Conservation (phyloP, 2,888 invertebrate genomes). For the Drosophila anomelani region DNA sequence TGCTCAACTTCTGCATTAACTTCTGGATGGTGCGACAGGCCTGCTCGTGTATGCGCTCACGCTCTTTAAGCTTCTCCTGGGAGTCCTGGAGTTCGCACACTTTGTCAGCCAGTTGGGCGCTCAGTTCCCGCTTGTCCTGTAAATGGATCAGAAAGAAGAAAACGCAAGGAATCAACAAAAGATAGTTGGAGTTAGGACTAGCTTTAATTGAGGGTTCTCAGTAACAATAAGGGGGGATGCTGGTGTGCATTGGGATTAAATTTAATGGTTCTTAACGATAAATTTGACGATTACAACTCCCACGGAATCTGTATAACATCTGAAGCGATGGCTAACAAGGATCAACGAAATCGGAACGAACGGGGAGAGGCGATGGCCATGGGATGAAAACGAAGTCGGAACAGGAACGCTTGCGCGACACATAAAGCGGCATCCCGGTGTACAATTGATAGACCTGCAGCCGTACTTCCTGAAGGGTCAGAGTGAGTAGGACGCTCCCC, state of each 20-base stretch:
- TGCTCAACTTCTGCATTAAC: constrained; percentile 78
- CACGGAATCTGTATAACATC: constrained; percentile 8
- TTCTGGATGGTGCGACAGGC: constrained; percentile 82
- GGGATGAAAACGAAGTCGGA: background rate
- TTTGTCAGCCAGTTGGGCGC: constrained; percentile 80
- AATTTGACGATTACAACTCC: constrained; percentile 28
- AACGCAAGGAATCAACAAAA: constrained; percentile 5
- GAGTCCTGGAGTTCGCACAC: constrained; percentile 81
- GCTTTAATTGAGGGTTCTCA: constrained; percentile 13
- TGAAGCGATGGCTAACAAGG: constrained; percentile 7
- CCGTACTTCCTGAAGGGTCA: constrained; percentile 12
- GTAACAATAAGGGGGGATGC: constrained; percentile 15
- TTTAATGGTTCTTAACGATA: constrained; percentile 33
- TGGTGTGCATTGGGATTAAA: background rate
- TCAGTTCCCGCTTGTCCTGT: constrained; percentile 54
- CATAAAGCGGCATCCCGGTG: constrained; percentile 32
- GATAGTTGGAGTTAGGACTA: background rate
- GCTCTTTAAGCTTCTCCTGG: constrained; percentile 77
- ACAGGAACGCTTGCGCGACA: constrained; percentile 23
- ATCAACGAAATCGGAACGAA: constrained; percentile 30
- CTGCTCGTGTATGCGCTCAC: constrained; percentile 80
- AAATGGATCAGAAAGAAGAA: constrained; percentile 22
- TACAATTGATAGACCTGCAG: constrained; percentile 31
- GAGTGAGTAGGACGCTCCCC: constrained; percentile 32
- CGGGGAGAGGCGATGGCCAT: background rate